phyloP scores from a whole-genome alignment of 2,888 invertebrate species.

The Halictus quadricinctus region DNA sequence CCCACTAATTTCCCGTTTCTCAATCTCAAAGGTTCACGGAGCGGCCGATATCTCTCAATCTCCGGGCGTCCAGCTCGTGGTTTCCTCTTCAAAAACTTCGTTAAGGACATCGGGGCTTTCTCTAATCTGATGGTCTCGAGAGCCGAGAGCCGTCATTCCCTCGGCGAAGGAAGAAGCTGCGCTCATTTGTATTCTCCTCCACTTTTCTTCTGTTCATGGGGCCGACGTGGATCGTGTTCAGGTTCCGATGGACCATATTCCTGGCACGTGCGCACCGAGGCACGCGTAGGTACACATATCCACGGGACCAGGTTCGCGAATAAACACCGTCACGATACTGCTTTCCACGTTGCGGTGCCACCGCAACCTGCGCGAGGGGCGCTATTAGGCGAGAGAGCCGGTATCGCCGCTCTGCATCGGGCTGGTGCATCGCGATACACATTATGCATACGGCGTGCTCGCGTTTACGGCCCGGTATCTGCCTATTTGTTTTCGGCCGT shows the following conservation, averaged over 20 bases:
- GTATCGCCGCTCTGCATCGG: conserved; percentile 10
- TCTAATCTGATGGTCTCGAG: conserved; percentile 4
- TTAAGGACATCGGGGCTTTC: neutral
- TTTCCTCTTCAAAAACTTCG: neutral
- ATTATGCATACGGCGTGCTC: neutral
- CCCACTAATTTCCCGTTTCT: neutral
- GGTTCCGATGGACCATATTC: conserved; percentile 17
- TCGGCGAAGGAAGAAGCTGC: neutral
- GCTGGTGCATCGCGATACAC: neutral
- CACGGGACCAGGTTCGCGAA: conserved; percentile 2
- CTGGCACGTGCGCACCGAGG: conserved; percentile 6
- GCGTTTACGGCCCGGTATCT: neutral
- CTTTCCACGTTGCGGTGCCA: conserved; percentile 25
- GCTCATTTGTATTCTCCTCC: conserved; percentile 1
- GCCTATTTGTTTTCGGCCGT: conserved; percentile 18
- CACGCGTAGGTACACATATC: neutral
- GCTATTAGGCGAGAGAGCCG: neutral
- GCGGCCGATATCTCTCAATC: neutral
- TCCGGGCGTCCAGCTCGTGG: neutral
- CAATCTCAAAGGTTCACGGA: neutral
- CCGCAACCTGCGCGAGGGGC: conserved; percentile 13
- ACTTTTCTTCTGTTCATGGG: neutral
- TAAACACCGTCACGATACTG: conserved; percentile 12
- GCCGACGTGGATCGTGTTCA: conserved; percentile 13
- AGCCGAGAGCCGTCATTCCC: neutral